A percentile compares a stretch with the other conserved stretches of the same genome.
Evolutionary conservation across 2,797 vertebrate species (phyloP).

Genomic region (Phrynocephalus vlangalii): DNA sequence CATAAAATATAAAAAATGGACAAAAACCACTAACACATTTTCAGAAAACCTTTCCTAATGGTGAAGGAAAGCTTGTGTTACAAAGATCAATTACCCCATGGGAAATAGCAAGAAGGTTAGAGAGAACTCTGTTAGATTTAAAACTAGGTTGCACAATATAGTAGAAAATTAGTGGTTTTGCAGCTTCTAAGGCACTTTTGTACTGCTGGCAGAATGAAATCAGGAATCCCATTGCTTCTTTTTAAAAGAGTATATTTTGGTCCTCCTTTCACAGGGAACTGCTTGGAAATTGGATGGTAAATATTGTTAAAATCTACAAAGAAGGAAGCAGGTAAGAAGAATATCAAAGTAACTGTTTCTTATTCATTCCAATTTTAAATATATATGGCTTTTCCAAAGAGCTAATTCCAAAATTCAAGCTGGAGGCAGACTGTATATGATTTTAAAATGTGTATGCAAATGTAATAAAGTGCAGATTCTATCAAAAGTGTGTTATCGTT

Average conservation of each 20-base stretch:
- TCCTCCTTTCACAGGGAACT: slow-evolving; percentile 1
- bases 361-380: no score
- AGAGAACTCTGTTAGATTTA: not conserved
- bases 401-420: not conserved
- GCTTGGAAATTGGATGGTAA: not conserved
- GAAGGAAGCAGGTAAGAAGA: not conserved
- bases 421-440: not conserved
- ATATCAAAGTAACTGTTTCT: not conserved
- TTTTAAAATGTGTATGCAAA: not conserved
- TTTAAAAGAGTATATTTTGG: not conserved
- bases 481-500: not conserved
- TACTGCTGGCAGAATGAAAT: not conserved
- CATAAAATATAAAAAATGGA: not conserved
- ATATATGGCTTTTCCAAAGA: not conserved
- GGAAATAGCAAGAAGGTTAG: not conserved
- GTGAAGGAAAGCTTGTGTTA: not conserved
- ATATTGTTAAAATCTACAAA: not conserved
- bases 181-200: not conserved
- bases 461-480: not conserved
- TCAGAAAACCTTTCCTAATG: slow-evolving; percentile 19
- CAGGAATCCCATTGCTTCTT: not conserved
- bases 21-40: slow-evolving; percentile 38
- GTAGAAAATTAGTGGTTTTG: not conserved
- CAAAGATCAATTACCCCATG: slow-evolving; percentile 19
- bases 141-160: not conserved